Conservation (phyloP, 2,888 invertebrate species). For the Sarcophaga subvicina region DNA sequence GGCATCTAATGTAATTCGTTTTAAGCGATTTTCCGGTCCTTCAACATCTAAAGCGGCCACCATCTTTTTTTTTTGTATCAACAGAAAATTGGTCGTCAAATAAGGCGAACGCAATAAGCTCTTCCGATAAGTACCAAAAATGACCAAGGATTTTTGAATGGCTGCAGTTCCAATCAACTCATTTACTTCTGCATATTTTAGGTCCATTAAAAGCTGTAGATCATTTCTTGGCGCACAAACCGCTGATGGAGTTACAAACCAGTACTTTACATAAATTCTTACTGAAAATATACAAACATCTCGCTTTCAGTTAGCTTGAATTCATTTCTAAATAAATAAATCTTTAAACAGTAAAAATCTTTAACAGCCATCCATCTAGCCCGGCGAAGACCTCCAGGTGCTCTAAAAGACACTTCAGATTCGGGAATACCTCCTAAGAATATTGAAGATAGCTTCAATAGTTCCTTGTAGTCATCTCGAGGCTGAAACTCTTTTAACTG, state of each 20-base stretch:
- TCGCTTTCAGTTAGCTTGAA: conserved; percentile 15
- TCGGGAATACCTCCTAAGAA: conserved; percentile 21
- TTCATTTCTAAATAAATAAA: conserved; percentile 39
- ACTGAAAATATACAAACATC: conserved; percentile 2
- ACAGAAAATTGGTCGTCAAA: conserved; percentile 1
- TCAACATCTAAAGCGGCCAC: conserved; percentile 29
- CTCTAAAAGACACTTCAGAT: conserved; percentile 2
- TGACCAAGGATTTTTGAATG: conserved; percentile 12
- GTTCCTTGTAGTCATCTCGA: conserved; percentile 41
- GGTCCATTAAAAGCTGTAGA: no score
- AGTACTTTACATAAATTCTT: no score
- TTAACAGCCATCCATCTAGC: conserved; percentile 4
- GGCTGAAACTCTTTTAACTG: conserved; percentile 27
- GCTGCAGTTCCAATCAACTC: no score
- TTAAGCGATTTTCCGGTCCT: conserved; percentile 15
- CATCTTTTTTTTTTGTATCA: conserved; percentile 19
- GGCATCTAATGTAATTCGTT: conserved; percentile 22
- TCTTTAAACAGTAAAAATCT: conserved; percentile 24
- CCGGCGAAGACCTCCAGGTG: conserved; percentile 1
- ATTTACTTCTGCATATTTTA: no score
- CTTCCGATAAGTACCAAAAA: conserved; percentile 46
- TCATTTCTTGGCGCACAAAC: no score
- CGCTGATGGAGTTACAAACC: no score
- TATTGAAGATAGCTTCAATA: conserved; percentile 30
- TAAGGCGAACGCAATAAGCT: conserved; percentile 32